Percentiles rank a stretch among this genome's conserved stretches.
These are phyloP conservation scores for Leptobrachium ailaonicum DNA, from an alignment of 2,113 vertebrate genomes.

Conservation along the genomic window DNA sequence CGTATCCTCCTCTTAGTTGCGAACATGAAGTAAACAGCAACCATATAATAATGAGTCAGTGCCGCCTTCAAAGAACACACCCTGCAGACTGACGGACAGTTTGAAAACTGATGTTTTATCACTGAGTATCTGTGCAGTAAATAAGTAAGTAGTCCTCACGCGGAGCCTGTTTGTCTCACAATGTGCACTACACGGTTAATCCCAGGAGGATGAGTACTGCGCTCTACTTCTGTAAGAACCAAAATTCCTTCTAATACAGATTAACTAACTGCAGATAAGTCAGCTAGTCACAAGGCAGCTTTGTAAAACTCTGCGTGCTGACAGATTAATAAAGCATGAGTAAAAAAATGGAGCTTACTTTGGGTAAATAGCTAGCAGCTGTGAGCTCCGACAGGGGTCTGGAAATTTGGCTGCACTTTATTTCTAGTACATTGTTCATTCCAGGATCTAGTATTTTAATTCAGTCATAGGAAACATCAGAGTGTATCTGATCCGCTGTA, in stretches of 20 bases:
- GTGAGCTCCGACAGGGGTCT: neutral
- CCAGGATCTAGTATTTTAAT: neutral
- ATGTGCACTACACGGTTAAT: constrained; percentile 10
- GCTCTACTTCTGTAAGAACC: constrained; percentile 12
- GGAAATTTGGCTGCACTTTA: neutral
- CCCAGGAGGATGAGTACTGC: constrained; percentile 1
- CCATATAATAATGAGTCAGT: too few species aligned
- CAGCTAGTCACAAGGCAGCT: constrained; percentile 13
- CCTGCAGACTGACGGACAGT: too few species aligned
- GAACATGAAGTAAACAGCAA: too few species aligned
- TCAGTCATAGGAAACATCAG: constrained; percentile 12
- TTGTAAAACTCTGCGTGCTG: constrained; percentile 16
- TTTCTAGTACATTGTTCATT: neutral
- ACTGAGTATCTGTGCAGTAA: too few species aligned
- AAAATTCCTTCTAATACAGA: constrained; percentile 40
- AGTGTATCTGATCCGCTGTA: constrained; percentile 1
- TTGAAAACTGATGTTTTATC: too few species aligned
- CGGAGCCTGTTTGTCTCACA: constrained; percentile 13
- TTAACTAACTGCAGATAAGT: constrained; percentile 36
- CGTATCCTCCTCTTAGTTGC: too few species aligned
- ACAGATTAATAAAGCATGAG: constrained; percentile 13
- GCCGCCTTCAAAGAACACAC: too few species aligned
- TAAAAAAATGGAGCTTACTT: neutral
- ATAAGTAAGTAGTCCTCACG: neutral
- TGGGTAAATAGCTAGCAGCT: constrained; percentile 15